Base-by-base conservation (phyloP, 2,888 invertebrate species). In the Pycnomerus fuliginosus region DNA sequence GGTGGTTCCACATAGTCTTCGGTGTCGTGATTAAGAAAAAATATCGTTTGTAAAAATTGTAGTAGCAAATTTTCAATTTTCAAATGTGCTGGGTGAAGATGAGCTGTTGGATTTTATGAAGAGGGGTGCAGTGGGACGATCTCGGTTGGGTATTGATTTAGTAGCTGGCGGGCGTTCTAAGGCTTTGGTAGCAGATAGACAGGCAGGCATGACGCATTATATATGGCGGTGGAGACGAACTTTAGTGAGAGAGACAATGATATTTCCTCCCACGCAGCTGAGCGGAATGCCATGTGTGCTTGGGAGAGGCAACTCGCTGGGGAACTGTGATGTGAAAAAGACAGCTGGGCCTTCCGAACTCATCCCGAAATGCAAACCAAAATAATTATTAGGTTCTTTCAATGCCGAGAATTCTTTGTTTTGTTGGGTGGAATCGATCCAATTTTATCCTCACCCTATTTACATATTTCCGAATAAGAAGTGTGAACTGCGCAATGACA, bases 141-240 rank as follows among this genome's bases (percentile, higher is more conserved):
- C 49, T 50, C 50, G 57, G 61, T 59, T 61, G 60, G 66, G 70
- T 70, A 72, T 72, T 72, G 72, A 72, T 71, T 72, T 71, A 72
- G 71, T 71, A 71, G 70, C 70, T 70, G 65, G 70, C 69, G 68
- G 69, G 69, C 69, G 66, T 67, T 67, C 67, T 69, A 68, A 68
- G 68, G 69, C 66, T 68, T 69, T 65, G 67, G 68, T 62, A 67
- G 64, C 68, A 67, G 71, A 71, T 71, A 71, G 71, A 71, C 71
- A 71, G 68, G 64, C 70, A 65, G 65, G 70, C 70, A 69, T 71
- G 71, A 71, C 70, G 71, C 69, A 70, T 71, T 72, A 72, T 72
- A 72, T 72, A 72, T 71, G 70, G 72, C 71, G 70, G 60, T 64
- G 68, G 70, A 72, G 73, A 73, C 71, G 73, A 70, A 72, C 66